A percentile compares a stretch with the other conserved stretches of the same genome.
Evolutionary conservation across 1,140 invertebrate species (phyloP).

Genomic region (Acromyrmex echinatior): DNA sequence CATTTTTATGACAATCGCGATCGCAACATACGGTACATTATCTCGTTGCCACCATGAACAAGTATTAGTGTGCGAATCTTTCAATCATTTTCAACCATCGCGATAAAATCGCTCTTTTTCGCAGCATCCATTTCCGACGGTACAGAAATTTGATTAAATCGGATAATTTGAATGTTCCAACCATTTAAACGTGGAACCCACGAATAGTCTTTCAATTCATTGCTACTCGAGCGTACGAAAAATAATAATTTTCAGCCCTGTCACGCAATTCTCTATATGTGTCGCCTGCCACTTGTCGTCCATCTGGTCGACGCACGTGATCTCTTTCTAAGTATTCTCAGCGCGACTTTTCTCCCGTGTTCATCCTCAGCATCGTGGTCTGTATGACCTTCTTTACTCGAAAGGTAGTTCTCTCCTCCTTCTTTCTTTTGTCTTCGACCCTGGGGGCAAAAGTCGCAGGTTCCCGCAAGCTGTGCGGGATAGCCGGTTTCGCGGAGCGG

Average conservation of each 20-base stretch:
- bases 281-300: conserved; percentile 56
- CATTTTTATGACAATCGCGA: conserved; percentile 5
- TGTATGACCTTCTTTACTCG: conserved; percentile 27
- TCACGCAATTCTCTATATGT: conserved; percentile 6
- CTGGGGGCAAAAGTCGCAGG: conserved; percentile 41
- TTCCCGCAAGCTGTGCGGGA: conserved; percentile 56
- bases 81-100: conserved; percentile 5
- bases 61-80: not conserved
- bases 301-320: conserved; percentile 62
- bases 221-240: not conserved
- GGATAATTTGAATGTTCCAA: not conserved
- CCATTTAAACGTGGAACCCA: not conserved
- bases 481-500: conserved; percentile 27
- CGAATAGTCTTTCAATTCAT: not conserved
- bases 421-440: conserved; percentile 20
- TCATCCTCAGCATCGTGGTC: not conserved
- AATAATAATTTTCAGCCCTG: conserved; percentile 2
- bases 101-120: conserved; percentile 12
- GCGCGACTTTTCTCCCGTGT: conserved; percentile 35
- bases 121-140: not conserved
- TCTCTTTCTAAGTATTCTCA: conserved; percentile 72
- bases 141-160: conserved; percentile 1
- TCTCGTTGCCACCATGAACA: not conserved
- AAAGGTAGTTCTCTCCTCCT: not conserved
- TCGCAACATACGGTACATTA: conserved; percentile 31